phyloP scores from a whole-genome alignment of 2,113 vertebrate genomes.

The Cyanoliseus patagonus region DNA sequence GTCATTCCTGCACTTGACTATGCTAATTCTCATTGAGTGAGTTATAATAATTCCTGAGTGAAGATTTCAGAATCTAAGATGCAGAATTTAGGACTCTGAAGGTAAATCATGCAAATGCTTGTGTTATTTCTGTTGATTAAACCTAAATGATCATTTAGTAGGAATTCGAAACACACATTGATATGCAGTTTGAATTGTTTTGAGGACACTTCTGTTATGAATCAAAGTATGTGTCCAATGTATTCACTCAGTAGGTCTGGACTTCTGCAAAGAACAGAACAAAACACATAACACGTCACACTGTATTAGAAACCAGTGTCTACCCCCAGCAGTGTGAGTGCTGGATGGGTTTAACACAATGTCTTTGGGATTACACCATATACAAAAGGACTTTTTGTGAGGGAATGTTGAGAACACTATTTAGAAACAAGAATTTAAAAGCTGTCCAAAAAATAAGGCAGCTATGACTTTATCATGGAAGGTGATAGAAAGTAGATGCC shows the following conservation, averaged over 20 bases:
- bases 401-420: background rate
- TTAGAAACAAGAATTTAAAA: background rate
- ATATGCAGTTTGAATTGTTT: background rate
- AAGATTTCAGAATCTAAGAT: background rate
- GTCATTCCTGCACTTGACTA: background rate
- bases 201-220: background rate
- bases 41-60: background rate
- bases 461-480: background rate
- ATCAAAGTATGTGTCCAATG: background rate
- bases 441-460: background rate
- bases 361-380: background rate
- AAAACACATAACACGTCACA: rapidly evolving
- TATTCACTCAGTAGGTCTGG: background rate
- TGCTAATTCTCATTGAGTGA: background rate
- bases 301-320: background rate
- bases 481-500: background rate
- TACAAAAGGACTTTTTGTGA: background rate
- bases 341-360: background rate
- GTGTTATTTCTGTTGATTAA: background rate
- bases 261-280: background rate
- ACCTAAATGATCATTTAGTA: background rate
- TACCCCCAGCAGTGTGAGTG: background rate
- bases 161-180: background rate
- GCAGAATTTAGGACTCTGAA: background rate
- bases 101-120: rapidly evolving